These are phyloP conservation scores for Oligia latruncula DNA, from an alignment of 2,888 invertebrate species.

Conservation along the genomic window DNA sequence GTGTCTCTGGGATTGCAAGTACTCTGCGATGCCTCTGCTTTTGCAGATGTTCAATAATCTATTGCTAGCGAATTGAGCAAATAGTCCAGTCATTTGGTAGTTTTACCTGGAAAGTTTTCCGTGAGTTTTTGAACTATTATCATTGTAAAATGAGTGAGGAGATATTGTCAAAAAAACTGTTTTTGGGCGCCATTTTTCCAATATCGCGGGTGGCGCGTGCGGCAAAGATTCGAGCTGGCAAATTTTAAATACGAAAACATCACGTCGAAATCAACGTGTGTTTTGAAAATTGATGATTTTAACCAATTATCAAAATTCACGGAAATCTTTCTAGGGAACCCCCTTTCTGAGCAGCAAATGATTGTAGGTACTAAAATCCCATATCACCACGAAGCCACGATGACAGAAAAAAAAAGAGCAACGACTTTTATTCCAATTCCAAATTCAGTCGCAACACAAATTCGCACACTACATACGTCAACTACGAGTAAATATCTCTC, in stretches of 20 bases:
- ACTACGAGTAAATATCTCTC: conserved; percentile 10
- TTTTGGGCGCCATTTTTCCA: background rate
- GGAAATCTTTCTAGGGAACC: background rate
- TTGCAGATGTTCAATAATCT: background rate
- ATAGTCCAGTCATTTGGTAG: background rate
- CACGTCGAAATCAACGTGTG: background rate
- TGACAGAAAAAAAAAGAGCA: background rate
- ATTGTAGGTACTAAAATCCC: background rate
- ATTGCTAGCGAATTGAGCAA: background rate
- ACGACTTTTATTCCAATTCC: background rate
- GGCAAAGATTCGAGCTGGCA: background rate
- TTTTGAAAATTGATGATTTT: background rate
- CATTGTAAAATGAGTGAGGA: background rate
- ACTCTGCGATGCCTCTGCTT: background rate
- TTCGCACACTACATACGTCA: background rate
- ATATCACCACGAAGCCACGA: background rate
- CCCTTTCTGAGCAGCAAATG: background rate
- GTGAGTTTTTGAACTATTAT: background rate
- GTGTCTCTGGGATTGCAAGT: background rate
- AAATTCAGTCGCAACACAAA: background rate
- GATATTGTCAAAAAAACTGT: background rate
- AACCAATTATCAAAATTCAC: background rate
- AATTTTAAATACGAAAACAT: background rate
- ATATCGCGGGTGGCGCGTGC: background rate
- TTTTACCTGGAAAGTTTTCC: background rate